Percentiles rank a stretch among this genome's conserved stretches.
Conservation (phyloP, 2,888 invertebrate genomes). For the Molanna angustata region DNA sequence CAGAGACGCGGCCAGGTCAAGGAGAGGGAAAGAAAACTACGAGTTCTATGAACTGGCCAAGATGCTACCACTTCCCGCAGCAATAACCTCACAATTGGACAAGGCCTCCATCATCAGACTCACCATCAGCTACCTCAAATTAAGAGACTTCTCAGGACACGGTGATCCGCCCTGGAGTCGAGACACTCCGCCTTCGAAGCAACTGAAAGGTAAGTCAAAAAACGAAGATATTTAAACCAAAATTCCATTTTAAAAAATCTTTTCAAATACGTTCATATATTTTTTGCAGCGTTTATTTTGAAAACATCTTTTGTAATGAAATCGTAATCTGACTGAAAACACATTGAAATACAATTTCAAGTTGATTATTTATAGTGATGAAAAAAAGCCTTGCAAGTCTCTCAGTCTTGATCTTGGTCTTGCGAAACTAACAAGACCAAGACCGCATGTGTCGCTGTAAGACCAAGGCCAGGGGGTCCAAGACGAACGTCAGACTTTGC, state of each 20-base stretch:
- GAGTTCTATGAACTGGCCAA: conserved; percentile 96
- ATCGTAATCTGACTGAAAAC: no score
- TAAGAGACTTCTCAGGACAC: conserved; percentile 91
- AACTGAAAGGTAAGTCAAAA: conserved; percentile 67
- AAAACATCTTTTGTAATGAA: no score
- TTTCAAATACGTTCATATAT: neutral
- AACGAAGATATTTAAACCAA: no score
- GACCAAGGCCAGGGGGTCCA: no score
- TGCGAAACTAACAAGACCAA: no score
- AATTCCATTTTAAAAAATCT: conserved; percentile 35
- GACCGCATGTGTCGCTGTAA: no score
- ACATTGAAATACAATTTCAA: no score
- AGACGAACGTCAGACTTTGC: no score
- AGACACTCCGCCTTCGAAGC: conserved; percentile 74
- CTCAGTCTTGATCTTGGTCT: no score
- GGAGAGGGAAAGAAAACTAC: conserved; percentile 92
- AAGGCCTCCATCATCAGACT: conserved; percentile 95
- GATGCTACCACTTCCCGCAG: conserved; percentile 87
- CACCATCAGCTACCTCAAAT: conserved; percentile 92
- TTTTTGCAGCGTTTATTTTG: no score
- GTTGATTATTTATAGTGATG: no score
- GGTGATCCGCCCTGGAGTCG: conserved; percentile 96
- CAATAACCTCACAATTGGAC: conserved; percentile 91
- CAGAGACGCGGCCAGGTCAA: conserved; percentile 85
- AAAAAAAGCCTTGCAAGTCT: no score